These are phyloP conservation scores for Callitettix versicolor DNA, from an alignment of 1,140 invertebrate genomes.

Conservation along the genomic window DNA sequence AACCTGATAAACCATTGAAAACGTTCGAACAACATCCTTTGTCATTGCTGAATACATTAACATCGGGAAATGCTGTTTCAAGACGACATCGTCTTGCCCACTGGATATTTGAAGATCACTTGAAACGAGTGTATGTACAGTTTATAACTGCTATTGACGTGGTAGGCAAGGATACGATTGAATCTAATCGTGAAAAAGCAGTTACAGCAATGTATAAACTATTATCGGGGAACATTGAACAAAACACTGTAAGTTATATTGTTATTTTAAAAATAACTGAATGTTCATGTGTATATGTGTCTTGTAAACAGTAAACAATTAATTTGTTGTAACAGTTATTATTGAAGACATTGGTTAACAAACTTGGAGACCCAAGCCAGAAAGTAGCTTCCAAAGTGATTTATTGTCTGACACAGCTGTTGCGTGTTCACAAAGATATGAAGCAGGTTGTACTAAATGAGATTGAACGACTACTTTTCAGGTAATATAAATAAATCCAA, in stretches of 20 bases:
- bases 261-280: no score
- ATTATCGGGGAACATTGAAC: constrained; percentile 72
- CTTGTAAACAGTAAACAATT: no score
- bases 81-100: constrained; percentile 37
- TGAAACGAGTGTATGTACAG: constrained; percentile 65
- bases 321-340: constrained; percentile 48
- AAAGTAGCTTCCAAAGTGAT: constrained; percentile 80
- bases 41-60: constrained; percentile 21
- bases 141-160: constrained; percentile 53
- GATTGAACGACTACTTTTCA: constrained; percentile 81
- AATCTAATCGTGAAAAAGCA: constrained; percentile 71
- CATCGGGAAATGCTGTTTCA: constrained; percentile 30
- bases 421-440: constrained; percentile 86
- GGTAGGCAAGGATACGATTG: constrained; percentile 56
- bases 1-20: constrained; percentile 56
- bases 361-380: constrained; percentile 84
- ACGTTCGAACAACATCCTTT: constrained; percentile 59
- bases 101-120: constrained; percentile 74
- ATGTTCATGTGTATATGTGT: no score
- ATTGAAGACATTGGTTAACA: constrained; percentile 77
- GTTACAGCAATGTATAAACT: constrained; percentile 68
- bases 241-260: constrained; percentile 57
- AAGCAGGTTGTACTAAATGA: constrained; percentile 76
- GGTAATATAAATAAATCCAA: constrained; percentile 34
- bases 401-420: constrained; percentile 72